Evolutionary conservation across 2,113 vertebrate genomes (phyloP).

Genomic region (Natator depressus): DNA sequence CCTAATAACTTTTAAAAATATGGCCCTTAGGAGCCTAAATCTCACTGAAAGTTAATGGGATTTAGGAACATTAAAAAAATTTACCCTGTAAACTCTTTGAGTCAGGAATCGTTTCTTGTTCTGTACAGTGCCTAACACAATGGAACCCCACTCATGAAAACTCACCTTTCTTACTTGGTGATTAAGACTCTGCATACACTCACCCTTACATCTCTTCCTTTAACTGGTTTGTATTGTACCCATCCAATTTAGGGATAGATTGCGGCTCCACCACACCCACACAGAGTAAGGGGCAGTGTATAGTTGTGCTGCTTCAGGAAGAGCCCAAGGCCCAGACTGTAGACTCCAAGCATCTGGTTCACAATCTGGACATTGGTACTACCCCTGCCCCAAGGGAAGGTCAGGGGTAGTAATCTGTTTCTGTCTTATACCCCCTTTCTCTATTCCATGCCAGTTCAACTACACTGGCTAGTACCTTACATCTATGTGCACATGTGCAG

Average conservation of each 20-base stretch:
- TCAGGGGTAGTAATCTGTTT: background rate
- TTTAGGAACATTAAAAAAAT: background rate
- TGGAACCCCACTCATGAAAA: background rate
- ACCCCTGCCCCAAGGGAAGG: background rate
- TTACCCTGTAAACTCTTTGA: background rate
- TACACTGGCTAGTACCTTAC: background rate
- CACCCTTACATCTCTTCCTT: background rate
- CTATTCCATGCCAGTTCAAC: background rate
- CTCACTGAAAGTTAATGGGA: background rate
- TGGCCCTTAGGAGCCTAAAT: background rate
- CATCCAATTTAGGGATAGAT: background rate
- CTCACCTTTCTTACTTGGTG: no score
- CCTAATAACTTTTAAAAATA: background rate
- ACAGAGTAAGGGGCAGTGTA: background rate
- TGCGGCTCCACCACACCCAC: background rate
- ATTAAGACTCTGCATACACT: background rate
- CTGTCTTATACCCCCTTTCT: background rate
- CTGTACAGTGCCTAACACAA: background rate
- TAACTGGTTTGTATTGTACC: background rate
- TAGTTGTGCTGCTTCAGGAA: background rate
- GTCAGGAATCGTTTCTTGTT: background rate
- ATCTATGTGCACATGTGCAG: background rate
- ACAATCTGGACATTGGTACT: rapidly evolving
- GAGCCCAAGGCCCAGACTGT: background rate
- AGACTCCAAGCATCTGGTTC: background rate